Evolutionary conservation across 2,113 vertebrate species (phyloP).

Genomic region (Anhinga rufa): DNA sequence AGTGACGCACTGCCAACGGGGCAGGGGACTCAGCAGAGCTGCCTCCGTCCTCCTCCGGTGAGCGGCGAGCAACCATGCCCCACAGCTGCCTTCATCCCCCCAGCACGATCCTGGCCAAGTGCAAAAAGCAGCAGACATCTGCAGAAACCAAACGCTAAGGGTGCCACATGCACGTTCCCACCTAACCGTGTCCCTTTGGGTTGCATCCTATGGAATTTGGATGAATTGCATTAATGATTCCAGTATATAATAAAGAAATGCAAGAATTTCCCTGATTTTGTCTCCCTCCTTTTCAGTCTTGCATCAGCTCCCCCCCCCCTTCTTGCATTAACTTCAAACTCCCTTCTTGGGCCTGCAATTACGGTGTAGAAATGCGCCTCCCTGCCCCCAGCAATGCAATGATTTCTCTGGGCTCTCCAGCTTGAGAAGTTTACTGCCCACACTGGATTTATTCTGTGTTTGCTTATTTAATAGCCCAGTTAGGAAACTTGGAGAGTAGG

Average conservation of each 20-base stretch:
- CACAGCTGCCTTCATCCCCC: neutral
- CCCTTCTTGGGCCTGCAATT: neutral
- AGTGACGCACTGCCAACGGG: neutral
- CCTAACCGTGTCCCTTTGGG: neutral
- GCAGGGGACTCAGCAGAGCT: neutral
- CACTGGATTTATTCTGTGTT: neutral
- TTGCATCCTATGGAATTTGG: neutral
- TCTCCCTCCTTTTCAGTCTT: neutral
- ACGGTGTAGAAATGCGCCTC: neutral
- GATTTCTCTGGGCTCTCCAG: neutral
- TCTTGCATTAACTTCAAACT: neutral
- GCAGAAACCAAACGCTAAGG: neutral
- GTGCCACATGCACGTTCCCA: fast-evolving
- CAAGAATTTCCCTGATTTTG: neutral
- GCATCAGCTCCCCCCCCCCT: neutral
- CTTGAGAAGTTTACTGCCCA: neutral
- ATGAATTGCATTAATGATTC: neutral
- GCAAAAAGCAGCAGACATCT: neutral
- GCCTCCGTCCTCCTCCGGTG: neutral
- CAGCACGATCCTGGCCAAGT: neutral
- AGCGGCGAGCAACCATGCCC: neutral
- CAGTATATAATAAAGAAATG: neutral
- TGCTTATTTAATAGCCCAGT: neutral
- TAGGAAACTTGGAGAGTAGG: neutral
- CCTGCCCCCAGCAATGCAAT: neutral